Conservation (phyloP, 2,113 vertebrate species). For the Chunga burmeisteri region DNA sequence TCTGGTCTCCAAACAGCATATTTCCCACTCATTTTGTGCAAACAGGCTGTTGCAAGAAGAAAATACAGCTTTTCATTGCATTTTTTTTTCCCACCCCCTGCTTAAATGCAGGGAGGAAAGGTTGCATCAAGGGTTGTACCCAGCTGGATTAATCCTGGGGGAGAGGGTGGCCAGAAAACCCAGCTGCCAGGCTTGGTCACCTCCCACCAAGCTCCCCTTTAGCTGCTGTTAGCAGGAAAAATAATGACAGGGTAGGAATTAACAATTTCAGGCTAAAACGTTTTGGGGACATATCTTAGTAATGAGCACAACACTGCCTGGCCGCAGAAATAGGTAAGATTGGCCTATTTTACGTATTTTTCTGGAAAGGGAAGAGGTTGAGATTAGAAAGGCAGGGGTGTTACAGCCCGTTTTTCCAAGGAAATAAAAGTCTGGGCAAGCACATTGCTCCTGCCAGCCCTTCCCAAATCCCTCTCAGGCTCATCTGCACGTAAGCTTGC, state of each 20-base stretch:
- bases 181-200: background rate
- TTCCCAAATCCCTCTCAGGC: background rate
- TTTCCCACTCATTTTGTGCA: background rate
- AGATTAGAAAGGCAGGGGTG: background rate
- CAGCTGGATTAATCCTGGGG: background rate
- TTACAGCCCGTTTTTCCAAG: background rate
- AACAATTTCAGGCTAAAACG: background rate
- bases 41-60: background rate
- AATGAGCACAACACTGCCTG: fast-evolving
- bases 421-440: background rate
- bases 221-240: background rate
- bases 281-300: background rate
- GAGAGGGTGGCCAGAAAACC: background rate
- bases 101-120: background rate
- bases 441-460: background rate
- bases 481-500: background rate
- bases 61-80: background rate
- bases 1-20: background rate
- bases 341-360: background rate
- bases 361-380: background rate
- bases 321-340: background rate
- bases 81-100: background rate
- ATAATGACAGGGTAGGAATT: background rate
- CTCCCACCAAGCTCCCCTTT: background rate
- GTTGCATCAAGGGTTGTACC: background rate